Evolutionary conservation across 2,888 invertebrate species (phyloP).

Genomic region (Sminthurides aquaticus): DNA sequence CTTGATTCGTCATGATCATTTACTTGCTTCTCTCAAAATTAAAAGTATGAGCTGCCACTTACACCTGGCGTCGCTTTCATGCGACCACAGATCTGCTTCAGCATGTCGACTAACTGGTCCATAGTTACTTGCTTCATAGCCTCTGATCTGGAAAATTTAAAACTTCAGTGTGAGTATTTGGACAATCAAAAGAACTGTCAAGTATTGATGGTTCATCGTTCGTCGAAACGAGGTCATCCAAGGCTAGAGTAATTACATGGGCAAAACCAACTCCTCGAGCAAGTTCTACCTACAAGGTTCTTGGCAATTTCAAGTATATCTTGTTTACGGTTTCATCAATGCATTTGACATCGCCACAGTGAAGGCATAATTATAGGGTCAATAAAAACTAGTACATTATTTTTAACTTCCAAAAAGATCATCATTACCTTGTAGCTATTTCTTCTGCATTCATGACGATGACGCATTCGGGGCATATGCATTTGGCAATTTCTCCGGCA

Average conservation of each 20-base stretch:
- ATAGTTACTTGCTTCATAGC: slow-evolving; percentile 65
- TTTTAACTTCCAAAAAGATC: too few species aligned
- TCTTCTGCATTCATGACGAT: slow-evolving; percentile 64
- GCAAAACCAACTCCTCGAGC: too few species aligned
- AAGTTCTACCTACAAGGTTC: too few species aligned
- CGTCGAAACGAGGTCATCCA: neutral
- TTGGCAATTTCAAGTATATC: too few species aligned
- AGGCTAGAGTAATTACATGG: too few species aligned
- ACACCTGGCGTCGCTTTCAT: slow-evolving; percentile 77
- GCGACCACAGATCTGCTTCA: slow-evolving; percentile 69
- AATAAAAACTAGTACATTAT: too few species aligned
- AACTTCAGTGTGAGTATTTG: neutral
- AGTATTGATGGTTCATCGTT: neutral
- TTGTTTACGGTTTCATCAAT: too few species aligned
- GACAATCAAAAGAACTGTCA: slow-evolving; percentile 1
- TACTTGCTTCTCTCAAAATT: too few species aligned
- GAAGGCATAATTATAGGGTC: too few species aligned
- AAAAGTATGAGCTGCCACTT: too few species aligned
- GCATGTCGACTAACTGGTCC: slow-evolving; percentile 67
- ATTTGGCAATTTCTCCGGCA: slow-evolving; percentile 37
- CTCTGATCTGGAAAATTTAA: slow-evolving; percentile 52
- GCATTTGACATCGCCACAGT: too few species aligned
- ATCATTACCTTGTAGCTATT: slow-evolving; percentile 58
- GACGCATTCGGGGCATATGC: slow-evolving; percentile 77
- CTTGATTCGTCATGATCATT: neutral